Conservation (phyloP, 2,888 invertebrate genomes). For the Cheilosia pagana region DNA sequence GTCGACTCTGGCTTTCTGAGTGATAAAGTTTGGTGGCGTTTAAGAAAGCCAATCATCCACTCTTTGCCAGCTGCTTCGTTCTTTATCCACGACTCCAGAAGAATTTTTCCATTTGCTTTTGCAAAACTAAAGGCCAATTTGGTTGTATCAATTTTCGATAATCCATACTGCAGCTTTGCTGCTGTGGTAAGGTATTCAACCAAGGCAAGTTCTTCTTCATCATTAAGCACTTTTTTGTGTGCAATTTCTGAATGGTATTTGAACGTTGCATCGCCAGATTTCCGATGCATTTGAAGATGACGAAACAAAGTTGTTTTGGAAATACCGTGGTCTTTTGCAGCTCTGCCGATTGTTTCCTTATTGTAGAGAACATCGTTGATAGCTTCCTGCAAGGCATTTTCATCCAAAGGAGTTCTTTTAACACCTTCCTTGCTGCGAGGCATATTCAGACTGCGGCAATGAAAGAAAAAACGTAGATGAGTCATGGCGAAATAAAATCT, state of each 20-base stretch:
- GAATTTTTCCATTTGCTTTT: too few species aligned
- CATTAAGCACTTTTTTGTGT: too few species aligned
- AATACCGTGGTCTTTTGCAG: constrained; percentile 6
- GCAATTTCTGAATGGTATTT: too few species aligned
- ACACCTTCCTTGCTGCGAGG: constrained; percentile 11
- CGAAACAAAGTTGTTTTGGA: constrained; percentile 9
- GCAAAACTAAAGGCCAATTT: too few species aligned
- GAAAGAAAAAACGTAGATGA: background rate
- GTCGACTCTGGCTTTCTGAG: background rate
- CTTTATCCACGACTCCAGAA: too few species aligned
- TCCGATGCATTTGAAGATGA: constrained; percentile 4
- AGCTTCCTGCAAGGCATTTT: constrained; percentile 6
- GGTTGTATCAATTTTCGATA: too few species aligned
- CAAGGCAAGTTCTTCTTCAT: too few species aligned
- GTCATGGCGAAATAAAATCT: constrained; percentile 9
- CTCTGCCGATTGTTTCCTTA: constrained; percentile 9
- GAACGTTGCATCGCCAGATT: constrained; percentile 3
- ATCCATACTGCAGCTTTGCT: too few species aligned
- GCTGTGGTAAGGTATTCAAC: too few species aligned
- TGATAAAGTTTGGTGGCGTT: background rate
- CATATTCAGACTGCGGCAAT: background rate
- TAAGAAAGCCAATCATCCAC: constrained; percentile 4
- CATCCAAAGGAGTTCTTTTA: constrained; percentile 1
- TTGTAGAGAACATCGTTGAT: constrained; percentile 2
- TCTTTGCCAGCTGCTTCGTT: background rate